Evolutionary conservation across 2,888 invertebrate species (phyloP).

Genomic region (Stenodera caucasica): DNA sequence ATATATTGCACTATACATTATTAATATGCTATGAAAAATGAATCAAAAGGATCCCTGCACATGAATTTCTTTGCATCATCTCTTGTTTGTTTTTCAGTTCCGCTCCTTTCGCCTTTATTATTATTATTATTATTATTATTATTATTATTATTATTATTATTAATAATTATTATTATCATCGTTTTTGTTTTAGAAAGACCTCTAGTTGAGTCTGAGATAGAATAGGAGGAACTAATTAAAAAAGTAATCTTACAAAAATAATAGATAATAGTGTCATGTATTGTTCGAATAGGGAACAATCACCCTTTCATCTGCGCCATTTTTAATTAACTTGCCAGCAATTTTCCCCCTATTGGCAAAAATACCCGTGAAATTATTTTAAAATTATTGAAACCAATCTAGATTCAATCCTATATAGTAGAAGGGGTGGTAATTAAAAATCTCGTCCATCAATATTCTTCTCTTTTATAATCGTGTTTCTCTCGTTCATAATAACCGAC

Average conservation of each 20-base stretch:
- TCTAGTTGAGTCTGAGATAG: conserved; percentile 26
- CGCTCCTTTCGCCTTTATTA: no score
- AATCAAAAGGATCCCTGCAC: conserved; percentile 48
- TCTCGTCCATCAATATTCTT: not conserved
- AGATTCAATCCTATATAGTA: not conserved
- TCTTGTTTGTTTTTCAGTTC: conserved; percentile 24
- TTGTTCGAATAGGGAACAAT: conserved; percentile 33
- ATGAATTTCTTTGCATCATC: conserved; percentile 29
- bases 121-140: no score
- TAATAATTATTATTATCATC: no score
- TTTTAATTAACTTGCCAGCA: conserved; percentile 9
- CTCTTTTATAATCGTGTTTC: not conserved
- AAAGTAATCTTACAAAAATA: conserved; percentile 41
- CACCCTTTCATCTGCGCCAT: conserved; percentile 32
- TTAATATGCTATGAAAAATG: conserved; percentile 56
- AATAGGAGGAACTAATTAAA: conserved; percentile 40
- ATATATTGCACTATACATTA: conserved; percentile 55
- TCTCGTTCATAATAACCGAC: not conserved
- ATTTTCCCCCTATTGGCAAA: not conserved
- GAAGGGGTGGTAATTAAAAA: not conserved
- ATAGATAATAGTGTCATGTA: conserved; percentile 37
- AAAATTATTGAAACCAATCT: not conserved
- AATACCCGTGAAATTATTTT: not conserved
- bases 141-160: no score
- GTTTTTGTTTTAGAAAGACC: no score